Evolutionary conservation across 2,113 vertebrate genomes (phyloP).

Genomic region (Gasterosteus nipponicus): DNA sequence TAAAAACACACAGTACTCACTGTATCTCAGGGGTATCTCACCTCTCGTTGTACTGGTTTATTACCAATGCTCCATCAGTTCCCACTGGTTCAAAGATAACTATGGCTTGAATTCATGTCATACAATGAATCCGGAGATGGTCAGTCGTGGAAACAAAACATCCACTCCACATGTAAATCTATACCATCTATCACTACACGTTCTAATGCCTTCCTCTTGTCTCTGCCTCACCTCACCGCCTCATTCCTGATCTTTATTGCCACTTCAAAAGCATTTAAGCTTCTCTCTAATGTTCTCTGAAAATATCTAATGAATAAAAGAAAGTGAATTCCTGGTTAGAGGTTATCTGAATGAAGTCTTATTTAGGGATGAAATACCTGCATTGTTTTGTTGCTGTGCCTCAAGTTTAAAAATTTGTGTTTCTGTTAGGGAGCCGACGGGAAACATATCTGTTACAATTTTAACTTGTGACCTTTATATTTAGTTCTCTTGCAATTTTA

Average conservation of each 20-base stretch:
- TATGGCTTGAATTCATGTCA: not conserved
- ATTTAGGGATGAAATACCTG: slow-evolving; percentile 13
- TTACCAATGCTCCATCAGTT: not conserved
- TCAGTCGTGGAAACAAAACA: not conserved
- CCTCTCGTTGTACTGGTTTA: not conserved
- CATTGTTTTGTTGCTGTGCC: not conserved
- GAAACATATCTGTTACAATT: not conserved
- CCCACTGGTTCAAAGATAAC: not conserved
- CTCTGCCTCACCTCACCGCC: not conserved
- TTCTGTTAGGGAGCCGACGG: not conserved
- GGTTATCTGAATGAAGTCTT: not conserved
- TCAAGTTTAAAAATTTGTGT: slow-evolving; percentile 2
- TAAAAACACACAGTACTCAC: not conserved
- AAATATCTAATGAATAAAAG: not conserved
- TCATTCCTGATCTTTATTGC: slow-evolving; percentile 1
- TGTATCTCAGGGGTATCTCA: not conserved
- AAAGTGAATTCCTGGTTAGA: not conserved
- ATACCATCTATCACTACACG: not conserved
- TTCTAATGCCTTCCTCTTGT: not conserved
- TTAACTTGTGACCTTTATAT: not conserved
- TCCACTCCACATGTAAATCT: not conserved
- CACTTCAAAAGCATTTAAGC: not conserved
- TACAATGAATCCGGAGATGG: not conserved
- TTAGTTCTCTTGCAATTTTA: not conserved
- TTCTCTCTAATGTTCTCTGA: not conserved